These are phyloP conservation scores for Lepus americanus DNA, from an alignment of 2,113 vertebrate genomes.

Conservation along the genomic window DNA sequence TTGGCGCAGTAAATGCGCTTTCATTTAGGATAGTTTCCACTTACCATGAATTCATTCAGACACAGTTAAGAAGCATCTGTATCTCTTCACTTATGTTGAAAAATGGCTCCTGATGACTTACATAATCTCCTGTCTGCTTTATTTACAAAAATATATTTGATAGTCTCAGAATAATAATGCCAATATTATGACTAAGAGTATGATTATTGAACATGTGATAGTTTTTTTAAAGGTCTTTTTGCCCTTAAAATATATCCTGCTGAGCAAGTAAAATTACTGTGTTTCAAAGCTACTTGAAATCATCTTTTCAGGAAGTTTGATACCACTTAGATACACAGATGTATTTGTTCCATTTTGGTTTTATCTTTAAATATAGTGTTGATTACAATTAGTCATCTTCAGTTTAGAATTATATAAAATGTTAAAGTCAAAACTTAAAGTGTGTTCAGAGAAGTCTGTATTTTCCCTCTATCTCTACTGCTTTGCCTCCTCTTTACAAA, in stretches of 20 bases:
- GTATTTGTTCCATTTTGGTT: neutral
- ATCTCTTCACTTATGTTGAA: neutral
- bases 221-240: neutral
- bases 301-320: neutral
- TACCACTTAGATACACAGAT: neutral
- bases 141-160: constrained; percentile 6
- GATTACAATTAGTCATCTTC: neutral
- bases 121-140: neutral
- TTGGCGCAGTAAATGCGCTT: too few relatives aligned
- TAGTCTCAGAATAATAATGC: neutral
- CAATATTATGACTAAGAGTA: neutral
- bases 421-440: neutral
- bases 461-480: neutral
- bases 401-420: neutral
- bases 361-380: neutral
- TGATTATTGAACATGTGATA: neutral
- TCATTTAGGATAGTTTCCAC: too few relatives aligned
- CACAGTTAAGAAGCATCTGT: neutral
- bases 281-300: neutral
- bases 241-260: neutral
- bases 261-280: neutral
- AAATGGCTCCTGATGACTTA: neutral
- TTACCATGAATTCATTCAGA: too few relatives aligned
- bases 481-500: neutral
- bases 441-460: neutral